Base-by-base conservation (phyloP, 1,140 invertebrate species). In the Lineus longissimus region DNA sequence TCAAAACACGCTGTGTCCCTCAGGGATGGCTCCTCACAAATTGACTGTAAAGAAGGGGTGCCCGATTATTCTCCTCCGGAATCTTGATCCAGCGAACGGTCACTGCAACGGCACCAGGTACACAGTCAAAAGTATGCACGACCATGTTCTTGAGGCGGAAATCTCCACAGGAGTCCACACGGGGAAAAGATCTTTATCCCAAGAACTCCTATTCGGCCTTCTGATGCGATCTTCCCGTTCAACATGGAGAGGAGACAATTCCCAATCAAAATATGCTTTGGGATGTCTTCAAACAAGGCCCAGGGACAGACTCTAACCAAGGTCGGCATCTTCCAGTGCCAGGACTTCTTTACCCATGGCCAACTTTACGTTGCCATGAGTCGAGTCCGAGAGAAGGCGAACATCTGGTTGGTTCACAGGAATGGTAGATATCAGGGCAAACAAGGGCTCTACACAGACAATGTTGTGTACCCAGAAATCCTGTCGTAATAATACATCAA, bases 231-330 rank as follows among this genome's bases (percentile, higher is more conserved):
- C 4, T 51, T 23, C n/a, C 67, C 70, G 13, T 70, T 74, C 63
- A 76, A 84, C 60, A 83, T 86, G 63, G 79, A 81, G 72, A 55
- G 84, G 54, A 30, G 81, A 0, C 84, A 86, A 64, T 85, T 86
- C 78, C 82, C 83, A 22, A 45, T 87, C 0, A 70, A 77, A 62
- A 58, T 82, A 2, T 69, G 73, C 2, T 86, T 85, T 73, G 80
- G 83, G 23, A 84, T 86, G 74, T 83, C 84, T 0, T 83, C 86
- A 2, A 86, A 86, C 71, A 86, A 86, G 74, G 67, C 82, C 4
- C 85, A 87, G 75, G 84, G 85, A 17, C 83, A 86, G 71, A 67
- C 78, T 2, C 59, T 80, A 2, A 41, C 61, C 25, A 30, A 72
- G 75, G 25, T 72, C 76, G 66, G 66, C n/a, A 36, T 77, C 22